Evolutionary conservation across 2,113 vertebrate species (phyloP), one percentile per base, ranked within the genome.

Genomic region (Scomber colias): DNA sequence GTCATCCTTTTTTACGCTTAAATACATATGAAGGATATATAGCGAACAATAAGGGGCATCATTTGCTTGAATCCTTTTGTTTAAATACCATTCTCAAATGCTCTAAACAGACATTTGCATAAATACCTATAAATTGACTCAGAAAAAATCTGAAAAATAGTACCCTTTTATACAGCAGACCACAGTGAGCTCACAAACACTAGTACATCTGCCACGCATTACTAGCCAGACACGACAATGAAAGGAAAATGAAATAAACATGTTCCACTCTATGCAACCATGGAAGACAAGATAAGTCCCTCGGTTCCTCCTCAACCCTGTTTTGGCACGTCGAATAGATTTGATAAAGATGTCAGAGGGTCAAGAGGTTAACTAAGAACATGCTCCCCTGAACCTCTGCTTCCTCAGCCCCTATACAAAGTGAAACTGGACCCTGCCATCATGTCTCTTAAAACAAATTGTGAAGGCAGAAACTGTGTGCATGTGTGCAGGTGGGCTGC

Each of bases 151-250:
- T 27, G 17, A 51, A 16, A 81, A 62, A 59, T 54, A 17, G 48
- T 11, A 67, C 6, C 16, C 55, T 77, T 81, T 82, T 60, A 59
- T 75, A 62, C 56, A 79, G 35, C 27, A 72, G 82, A 85, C 84
- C 77, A 71, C 82, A 84, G 78, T 5, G 3, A 70, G 76, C 62
- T 88, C 73, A 71, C 67, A 81, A 75, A 87, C 85, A 81, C 68
- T 71, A 84, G 63, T 63, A 89, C 91, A 93, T 94, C 92, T 94
- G 92, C 72, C 63, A 27, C 6, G 45, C 81, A 91, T 94, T 93
- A 93, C 66, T 3, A 14, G 15, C 57, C 79, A 91, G 90, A 91
- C 92, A 90, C 46, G 78, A 85, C 86, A 90, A 80, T 21, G 30
- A 86, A 27, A 54, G 78, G 76, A 83, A 85, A 91, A 89, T 85